These are phyloP conservation scores for Terrapene triunguis DNA, from an alignment of 2,113 vertebrate genomes.

Conservation along the genomic window DNA sequence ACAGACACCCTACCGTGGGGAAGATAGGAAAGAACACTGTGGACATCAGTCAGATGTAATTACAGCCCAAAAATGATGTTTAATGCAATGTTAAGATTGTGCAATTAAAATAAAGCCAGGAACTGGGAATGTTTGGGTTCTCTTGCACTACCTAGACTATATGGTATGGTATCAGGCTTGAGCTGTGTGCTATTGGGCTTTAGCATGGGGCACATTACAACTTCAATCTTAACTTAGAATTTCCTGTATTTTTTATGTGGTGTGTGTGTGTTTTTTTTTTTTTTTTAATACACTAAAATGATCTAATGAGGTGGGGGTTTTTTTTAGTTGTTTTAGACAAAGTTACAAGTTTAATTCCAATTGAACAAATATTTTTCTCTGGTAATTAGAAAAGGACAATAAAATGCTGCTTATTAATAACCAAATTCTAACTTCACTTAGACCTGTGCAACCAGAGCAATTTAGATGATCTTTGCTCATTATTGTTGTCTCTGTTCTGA, in stretches of 20 bases:
- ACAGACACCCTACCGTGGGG: no score
- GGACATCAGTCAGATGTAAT: neutral
- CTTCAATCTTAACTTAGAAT: no score
- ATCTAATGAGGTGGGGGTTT: no score
- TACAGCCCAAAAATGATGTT: neutral
- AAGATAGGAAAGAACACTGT: no score
- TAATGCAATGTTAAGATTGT: neutral
- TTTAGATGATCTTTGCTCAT: neutral
- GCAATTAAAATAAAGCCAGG: neutral
- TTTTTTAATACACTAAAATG: no score
- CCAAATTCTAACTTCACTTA: neutral
- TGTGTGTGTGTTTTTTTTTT: no score
- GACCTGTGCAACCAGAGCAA: neutral
- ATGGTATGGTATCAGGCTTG: neutral
- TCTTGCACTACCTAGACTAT: neutral
- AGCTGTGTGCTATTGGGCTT: neutral
- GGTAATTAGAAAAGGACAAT: rapidly evolving
- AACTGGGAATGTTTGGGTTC: neutral
- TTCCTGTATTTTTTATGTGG: no score
- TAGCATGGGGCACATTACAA: neutral
- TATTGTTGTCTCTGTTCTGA: neutral
- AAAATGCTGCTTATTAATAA: neutral
- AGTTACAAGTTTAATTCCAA: no score
- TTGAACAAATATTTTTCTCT: neutral
- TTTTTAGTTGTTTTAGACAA: no score